These are phyloP conservation scores for Xenotilapia longispinis DNA, from an alignment of 2,113 vertebrate species.

Conservation along the genomic window DNA sequence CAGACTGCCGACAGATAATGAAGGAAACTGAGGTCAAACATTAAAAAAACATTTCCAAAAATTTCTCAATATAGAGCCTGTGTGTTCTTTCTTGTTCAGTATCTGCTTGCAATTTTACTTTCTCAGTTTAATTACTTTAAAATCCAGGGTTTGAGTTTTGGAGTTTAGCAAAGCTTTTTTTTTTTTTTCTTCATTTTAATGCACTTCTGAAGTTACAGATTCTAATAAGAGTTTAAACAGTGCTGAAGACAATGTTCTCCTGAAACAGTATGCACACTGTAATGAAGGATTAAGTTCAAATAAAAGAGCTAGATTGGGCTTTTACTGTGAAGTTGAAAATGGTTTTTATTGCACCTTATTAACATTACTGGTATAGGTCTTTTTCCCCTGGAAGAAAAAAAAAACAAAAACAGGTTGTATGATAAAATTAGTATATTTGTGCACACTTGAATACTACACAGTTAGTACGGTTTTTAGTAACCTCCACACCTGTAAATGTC, in stretches of 20 bases:
- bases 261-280: background rate
- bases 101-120: background rate
- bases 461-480: background rate
- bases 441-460: background rate
- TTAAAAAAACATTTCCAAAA: background rate
- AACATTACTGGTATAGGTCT: background rate
- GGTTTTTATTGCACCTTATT: background rate
- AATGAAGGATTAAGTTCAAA: background rate
- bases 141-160: background rate
- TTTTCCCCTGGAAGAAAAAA: background rate
- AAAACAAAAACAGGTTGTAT: background rate
- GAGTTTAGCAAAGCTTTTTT: background rate
- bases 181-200: background rate
- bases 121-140: background rate
- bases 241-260: background rate
- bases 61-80: background rate
- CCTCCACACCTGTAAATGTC: background rate
- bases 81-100: background rate
- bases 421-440: background rate
- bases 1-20: constrained; percentile 71
- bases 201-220: background rate
- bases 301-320: background rate
- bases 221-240: background rate
- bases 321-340: background rate
- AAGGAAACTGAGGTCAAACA: constrained; percentile 79